Evolutionary conservation across 2,113 vertebrate genomes (phyloP), one percentile per base, ranked within the genome.

Genomic region (Pachycephala philippinensis): DNA sequence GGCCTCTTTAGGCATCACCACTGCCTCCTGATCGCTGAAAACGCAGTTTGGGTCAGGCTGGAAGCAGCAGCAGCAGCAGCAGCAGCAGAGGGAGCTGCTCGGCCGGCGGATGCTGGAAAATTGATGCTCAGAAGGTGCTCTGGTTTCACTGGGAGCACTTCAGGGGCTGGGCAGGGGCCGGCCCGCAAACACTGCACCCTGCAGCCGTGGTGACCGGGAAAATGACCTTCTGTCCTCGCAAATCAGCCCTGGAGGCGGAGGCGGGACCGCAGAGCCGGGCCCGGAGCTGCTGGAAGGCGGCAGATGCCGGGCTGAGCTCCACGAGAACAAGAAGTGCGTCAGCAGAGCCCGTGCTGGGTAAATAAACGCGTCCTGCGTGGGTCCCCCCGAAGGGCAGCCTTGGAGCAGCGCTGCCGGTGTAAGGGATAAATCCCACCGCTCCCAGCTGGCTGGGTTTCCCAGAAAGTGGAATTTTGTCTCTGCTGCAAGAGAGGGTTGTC

Each of bases 71-170:
- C 78, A 93, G 54, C 71, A 77, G 74, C 78, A 24, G 66, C 31
- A 92, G 93, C 95, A 95, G 96, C 94, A 97, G 96, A 96, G 96
- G 96, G 96, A 97, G 96, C 96, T 93, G 92, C 3, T 95, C 2
- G 6, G 88, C 92, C 4, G 0, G 40, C 5, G 59, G 83, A 96
- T 80, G 79, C 42, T 22, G 81, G 39, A 63, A n/a, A 74, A 39
- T 0, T 1, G 10, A 23, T 8, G 19, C 39, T 74, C 9, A 6
- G 22, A 35, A 59, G 39, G 40, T 10, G 63, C 21, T 89, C 11
- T 33, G 6, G 8, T 74, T 92, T 53, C 35, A 1, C 66, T 2
- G 40, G 19, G 74, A 66, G 52, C 12, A 3, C 54, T 57, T n/a
- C 59, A 39, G 65, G 47, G 28, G 15, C 74, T 33, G 60, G 44